Percentiles rank a stretch among this genome's conserved stretches.
Conservation (phyloP, 2,113 vertebrate genomes). For the Rhinolophus sinicus region DNA sequence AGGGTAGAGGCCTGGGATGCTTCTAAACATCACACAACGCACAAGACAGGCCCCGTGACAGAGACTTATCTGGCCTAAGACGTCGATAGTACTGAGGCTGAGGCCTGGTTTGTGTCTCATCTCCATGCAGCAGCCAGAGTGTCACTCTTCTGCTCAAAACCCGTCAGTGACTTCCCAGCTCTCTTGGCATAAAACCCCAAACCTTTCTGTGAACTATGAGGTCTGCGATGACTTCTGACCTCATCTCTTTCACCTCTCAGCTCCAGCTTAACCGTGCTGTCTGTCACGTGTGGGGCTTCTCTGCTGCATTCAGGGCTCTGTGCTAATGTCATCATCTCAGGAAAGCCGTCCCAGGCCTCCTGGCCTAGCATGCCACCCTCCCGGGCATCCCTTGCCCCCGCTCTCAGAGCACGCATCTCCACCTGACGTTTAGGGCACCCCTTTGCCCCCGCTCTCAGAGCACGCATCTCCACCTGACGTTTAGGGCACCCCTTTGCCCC, state of each 20-base stretch:
- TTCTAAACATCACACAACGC: not conserved
- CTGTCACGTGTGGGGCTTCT: fast-evolving
- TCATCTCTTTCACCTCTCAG: not conserved
- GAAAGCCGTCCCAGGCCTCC: not conserved
- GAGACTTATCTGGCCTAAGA: not conserved
- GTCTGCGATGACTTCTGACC: not conserved
- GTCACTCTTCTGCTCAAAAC: not conserved
- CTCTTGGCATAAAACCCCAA: not conserved
- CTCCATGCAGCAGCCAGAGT: fast-evolving
- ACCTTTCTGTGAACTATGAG: too few species aligned
- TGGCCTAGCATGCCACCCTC: too few species aligned
- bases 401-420: not conserved
- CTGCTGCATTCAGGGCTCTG: not conserved
- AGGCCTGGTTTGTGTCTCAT: not conserved
- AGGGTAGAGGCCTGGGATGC: not conserved
- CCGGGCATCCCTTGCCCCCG: fast-evolving
- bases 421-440: not conserved
- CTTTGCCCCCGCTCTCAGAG: not conserved
- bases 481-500: fast-evolving
- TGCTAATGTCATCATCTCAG: not conserved
- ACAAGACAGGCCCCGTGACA: too few species aligned
- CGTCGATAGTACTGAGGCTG: fast-evolving
- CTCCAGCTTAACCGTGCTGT: not conserved
- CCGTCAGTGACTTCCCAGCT: not conserved
- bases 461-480: not conserved